Conservation (phyloP, 2,888 invertebrate species). For the Belgica antarctica region DNA sequence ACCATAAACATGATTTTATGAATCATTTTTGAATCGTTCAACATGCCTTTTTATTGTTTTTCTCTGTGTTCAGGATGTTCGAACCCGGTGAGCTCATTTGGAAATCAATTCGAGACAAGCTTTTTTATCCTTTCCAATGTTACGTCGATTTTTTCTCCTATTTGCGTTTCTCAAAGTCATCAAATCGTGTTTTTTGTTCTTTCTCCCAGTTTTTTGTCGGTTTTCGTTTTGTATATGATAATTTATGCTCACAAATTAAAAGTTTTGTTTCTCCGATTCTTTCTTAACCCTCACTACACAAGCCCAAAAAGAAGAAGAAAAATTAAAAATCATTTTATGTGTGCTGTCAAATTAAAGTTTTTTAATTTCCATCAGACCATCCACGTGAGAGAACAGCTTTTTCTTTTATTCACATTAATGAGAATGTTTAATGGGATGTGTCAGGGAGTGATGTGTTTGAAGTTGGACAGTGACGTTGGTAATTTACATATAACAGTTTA, state of each 20-base stretch:
- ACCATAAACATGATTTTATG: constrained; percentile 19
- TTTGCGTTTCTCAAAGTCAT: constrained; percentile 23
- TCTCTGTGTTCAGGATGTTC: not conserved
- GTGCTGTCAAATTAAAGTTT: not conserved
- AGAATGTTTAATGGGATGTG: not conserved
- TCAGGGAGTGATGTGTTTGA: no score
- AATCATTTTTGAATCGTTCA: not conserved
- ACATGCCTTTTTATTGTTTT: constrained; percentile 26
- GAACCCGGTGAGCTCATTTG: not conserved
- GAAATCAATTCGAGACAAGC: constrained; percentile 11
- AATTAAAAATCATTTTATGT: not conserved
- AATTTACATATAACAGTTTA: no score
- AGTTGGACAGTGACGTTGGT: no score
- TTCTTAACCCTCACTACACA: not conserved
- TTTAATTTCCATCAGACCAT: not conserved
- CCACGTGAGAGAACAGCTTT: not conserved
- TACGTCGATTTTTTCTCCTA: no score
- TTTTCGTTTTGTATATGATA: constrained; percentile 25
- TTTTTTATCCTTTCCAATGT: not conserved
- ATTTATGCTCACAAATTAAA: constrained; percentile 18
- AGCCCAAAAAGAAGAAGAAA: not conserved
- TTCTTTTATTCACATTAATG: not conserved
- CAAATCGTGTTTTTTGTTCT: constrained; percentile 26
- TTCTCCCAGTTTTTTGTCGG: no score
- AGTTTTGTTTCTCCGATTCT: not conserved